phyloP scores from a whole-genome alignment of 2,797 vertebrate species.

The Phoebastria nigripes region DNA sequence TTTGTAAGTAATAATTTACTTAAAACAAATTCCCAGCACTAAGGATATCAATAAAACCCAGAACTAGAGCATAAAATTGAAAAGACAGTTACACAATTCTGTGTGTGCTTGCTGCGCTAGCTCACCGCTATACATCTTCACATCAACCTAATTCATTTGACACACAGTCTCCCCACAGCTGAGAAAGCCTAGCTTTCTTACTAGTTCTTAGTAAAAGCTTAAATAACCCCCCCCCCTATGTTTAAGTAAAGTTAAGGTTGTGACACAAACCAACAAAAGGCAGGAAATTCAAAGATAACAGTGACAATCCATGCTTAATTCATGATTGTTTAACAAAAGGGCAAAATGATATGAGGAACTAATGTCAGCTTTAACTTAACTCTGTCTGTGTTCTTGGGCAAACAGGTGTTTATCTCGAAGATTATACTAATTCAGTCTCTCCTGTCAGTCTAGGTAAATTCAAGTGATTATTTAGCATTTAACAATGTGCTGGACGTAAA shows the following conservation, averaged over 20 bases:
- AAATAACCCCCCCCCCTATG: background rate
- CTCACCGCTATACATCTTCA: background rate
- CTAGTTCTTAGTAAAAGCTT: constrained; percentile 43
- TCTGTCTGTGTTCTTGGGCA: background rate
- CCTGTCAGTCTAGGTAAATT: background rate
- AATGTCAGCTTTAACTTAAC: background rate
- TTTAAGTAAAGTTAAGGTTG: constrained; percentile 21
- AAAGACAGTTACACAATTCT: constrained; percentile 61
- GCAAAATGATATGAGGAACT: background rate
- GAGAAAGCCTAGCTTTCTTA: constrained; percentile 36
- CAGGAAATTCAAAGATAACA: constrained; percentile 5
- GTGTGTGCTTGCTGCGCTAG: constrained; percentile 1
- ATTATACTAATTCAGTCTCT: background rate
- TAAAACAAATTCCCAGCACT: constrained; percentile 34
- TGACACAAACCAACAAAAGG: constrained; percentile 36
- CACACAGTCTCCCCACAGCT: constrained; percentile 30
- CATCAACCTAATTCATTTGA: constrained; percentile 63
- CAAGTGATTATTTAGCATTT: background rate
- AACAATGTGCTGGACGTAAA: background rate
- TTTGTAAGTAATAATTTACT: background rate
- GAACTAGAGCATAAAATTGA: constrained; percentile 60
- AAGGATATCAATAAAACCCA: constrained; percentile 45
- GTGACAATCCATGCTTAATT: constrained; percentile 24
- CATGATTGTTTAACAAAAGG: constrained; percentile 8
- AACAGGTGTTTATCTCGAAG: background rate